Conservation (phyloP, 2,888 invertebrate genomes). For the Digitonthophagus gazella region DNA sequence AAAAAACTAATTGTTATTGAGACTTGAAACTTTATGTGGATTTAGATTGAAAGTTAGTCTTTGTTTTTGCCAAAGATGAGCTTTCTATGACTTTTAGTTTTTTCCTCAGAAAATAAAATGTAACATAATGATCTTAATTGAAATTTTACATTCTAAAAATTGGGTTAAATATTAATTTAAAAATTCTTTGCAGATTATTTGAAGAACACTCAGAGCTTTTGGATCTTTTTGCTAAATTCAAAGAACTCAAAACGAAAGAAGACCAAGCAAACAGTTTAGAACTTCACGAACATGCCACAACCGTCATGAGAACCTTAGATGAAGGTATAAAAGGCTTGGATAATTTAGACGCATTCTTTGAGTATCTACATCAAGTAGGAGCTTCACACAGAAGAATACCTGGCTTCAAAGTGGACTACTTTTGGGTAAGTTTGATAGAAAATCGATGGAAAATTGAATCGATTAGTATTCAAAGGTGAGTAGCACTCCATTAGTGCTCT, state of each 20-base stretch:
- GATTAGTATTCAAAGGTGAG: neutral
- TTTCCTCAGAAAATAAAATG: too few relatives aligned
- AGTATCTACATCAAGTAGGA: conserved; percentile 79
- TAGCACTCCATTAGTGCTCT: neutral
- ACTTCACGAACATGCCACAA: conserved; percentile 81
- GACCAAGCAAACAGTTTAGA: conserved; percentile 79
- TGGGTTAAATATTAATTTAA: neutral
- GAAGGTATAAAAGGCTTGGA: conserved; percentile 86
- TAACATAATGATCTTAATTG: too few relatives aligned
- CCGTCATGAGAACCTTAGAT: conserved; percentile 86
- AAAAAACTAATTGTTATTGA: too few relatives aligned
- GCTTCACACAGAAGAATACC: conserved; percentile 80
- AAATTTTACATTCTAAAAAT: neutral
- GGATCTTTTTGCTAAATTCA: conserved; percentile 78
- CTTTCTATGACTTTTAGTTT: too few relatives aligned
- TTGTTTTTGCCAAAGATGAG: too few relatives aligned
- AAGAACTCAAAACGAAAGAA: conserved; percentile 73
- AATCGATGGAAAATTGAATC: neutral
- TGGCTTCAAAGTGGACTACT: conserved; percentile 82
- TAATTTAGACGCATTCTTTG: conserved; percentile 80
- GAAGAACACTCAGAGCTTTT: conserved; percentile 80
- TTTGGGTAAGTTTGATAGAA: conserved; percentile 88
- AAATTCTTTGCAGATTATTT: conserved; percentile 65
- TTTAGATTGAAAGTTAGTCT: too few relatives aligned
- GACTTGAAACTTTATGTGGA: too few relatives aligned